Evolutionary conservation across 2,888 invertebrate species (phyloP).

Genomic region (Drosophila siamana): DNA sequence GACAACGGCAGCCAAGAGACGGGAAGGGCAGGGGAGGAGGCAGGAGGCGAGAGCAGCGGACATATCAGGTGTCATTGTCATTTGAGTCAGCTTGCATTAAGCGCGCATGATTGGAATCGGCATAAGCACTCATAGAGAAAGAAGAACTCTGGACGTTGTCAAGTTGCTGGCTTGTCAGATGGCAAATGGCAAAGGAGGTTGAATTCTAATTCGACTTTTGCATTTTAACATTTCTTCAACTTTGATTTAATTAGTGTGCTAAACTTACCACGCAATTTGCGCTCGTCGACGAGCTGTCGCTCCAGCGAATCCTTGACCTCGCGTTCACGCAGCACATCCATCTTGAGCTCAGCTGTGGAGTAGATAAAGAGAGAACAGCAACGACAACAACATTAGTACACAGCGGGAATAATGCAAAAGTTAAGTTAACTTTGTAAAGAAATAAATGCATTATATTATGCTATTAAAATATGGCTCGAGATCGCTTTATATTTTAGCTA

Average conservation of each 20-base stretch:
- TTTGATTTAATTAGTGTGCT: neutral
- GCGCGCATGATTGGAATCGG: constrained; percentile 79
- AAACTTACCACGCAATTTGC: constrained; percentile 96
- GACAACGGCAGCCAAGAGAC: neutral
- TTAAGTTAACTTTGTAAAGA: neutral
- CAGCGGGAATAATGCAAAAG: neutral
- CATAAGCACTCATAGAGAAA: constrained; percentile 53
- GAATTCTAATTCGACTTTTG: neutral
- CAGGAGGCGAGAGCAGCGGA: constrained; percentile 36
- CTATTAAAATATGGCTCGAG: too few species aligned
- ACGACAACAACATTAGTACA: neutral
- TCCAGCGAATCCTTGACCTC: constrained; percentile 97
- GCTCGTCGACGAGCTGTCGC: constrained; percentile 96
- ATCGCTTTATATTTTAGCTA: too few species aligned
- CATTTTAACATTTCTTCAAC: too few species aligned
- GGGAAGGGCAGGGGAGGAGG: too few species aligned
- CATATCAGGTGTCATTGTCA: constrained; percentile 85
- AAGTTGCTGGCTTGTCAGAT: constrained; percentile 3
- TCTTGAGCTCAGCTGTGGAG: constrained; percentile 94
- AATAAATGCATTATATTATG: neutral
- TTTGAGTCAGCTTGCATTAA: constrained; percentile 83
- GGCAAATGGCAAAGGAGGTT: neutral
- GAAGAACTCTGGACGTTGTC: constrained; percentile 22
- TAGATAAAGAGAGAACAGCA: constrained; percentile 14
- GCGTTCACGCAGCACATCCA: constrained; percentile 96